phyloP scores from a whole-genome alignment of 2,797 vertebrate species.

The Diplodus puntazzo region DNA sequence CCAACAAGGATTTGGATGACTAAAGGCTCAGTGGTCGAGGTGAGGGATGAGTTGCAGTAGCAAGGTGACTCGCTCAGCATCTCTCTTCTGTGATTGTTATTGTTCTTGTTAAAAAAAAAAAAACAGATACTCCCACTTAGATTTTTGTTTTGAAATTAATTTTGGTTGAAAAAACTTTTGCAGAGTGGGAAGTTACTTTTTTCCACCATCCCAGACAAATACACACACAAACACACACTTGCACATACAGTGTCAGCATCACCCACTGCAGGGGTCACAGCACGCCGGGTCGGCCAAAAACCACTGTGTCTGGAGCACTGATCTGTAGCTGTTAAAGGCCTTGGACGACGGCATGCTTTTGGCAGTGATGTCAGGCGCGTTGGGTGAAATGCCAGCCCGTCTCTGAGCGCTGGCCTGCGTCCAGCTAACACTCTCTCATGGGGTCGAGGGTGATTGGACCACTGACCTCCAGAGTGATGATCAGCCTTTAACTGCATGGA shows the following conservation, averaged over 20 bases:
- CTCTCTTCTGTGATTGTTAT: not conserved
- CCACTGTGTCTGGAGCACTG: constrained; percentile 65
- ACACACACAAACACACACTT: not conserved
- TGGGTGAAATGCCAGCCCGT: constrained; percentile 69
- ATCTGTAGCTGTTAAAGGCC: constrained; percentile 70
- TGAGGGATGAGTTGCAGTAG: no score
- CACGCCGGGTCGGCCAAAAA: constrained; percentile 66
- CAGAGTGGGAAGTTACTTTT: not conserved
- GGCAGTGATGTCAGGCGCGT: constrained; percentile 51
- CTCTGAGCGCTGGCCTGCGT: constrained; percentile 61
- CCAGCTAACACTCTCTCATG: constrained; percentile 60
- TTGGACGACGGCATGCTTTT: constrained; percentile 58
- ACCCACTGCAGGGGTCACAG: constrained; percentile 43
- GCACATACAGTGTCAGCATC: constrained; percentile 5
- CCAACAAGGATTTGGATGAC: no score
- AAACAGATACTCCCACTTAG: not conserved
- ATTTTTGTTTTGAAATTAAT: not conserved
- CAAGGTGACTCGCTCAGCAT: no score
- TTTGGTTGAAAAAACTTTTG: not conserved
- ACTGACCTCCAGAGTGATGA: constrained; percentile 60
- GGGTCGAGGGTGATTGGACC: constrained; percentile 64
- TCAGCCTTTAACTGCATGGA: constrained; percentile 46
- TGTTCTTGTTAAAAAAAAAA: not conserved
- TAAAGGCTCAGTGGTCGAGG: no score
- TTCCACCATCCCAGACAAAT: not conserved